These are phyloP conservation scores for Gastrophryne carolinensis DNA, from an alignment of 2,797 vertebrate genomes.

Conservation along the genomic window DNA sequence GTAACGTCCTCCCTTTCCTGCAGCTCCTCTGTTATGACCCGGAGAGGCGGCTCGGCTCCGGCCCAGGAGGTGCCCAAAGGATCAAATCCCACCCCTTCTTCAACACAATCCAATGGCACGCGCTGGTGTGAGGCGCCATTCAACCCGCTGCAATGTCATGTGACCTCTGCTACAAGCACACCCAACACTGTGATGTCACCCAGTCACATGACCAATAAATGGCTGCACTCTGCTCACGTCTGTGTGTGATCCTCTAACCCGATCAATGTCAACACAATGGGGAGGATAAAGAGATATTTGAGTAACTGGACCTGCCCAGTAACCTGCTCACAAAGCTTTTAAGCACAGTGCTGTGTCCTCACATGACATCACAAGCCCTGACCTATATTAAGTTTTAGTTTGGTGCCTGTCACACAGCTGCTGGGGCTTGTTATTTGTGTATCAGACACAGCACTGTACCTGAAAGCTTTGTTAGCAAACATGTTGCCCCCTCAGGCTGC, in stretches of 20 bases:
- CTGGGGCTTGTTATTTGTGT: no score
- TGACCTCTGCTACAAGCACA: neutral
- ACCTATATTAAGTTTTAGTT: no score
- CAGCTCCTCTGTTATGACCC: constrained; percentile 91
- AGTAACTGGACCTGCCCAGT: neutral
- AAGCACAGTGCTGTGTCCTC: no score
- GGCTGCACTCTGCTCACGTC: neutral
- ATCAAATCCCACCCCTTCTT: constrained; percentile 97
- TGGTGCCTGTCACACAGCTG: no score
- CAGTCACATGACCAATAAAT: neutral
- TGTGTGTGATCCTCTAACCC: no score
- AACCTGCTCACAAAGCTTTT: neutral
- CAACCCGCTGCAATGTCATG: neutral
- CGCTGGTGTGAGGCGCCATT: constrained; percentile 62
- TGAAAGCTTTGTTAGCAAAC: no score
- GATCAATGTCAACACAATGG: no score
- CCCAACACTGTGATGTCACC: neutral
- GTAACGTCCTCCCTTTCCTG: neutral
- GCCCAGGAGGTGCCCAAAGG: constrained; percentile 80
- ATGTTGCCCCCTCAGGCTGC: no score
- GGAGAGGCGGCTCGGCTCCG: constrained; percentile 80
- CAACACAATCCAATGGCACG: constrained; percentile 81
- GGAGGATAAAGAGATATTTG: no score
- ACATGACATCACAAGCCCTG: no score
- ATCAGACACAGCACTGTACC: no score